A percentile compares a stretch with the other conserved stretches of the same genome.
Evolutionary conservation across 2,888 invertebrate genomes (phyloP).

Genomic region (Tanypteryx hageni): DNA sequence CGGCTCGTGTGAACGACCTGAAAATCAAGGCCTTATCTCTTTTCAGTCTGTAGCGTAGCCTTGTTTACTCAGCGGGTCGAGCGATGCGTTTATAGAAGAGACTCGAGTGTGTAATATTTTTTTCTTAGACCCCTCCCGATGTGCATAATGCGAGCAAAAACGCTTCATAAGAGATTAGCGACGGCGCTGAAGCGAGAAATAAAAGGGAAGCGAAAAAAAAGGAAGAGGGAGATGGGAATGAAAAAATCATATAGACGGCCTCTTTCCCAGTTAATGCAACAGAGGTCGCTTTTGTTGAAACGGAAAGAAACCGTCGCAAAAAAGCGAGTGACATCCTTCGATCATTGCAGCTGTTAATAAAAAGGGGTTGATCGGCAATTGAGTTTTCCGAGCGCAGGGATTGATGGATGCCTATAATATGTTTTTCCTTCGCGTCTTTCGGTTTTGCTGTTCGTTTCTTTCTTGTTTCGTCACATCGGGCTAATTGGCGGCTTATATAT

Average conservation of each 20-base stretch:
- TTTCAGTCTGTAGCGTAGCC: background rate
- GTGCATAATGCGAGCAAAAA: background rate
- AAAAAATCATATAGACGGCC: background rate
- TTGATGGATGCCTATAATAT: background rate
- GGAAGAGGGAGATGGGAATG: background rate
- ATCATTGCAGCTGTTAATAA: background rate
- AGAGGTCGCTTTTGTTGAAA: too few species aligned
- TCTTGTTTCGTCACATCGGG: background rate
- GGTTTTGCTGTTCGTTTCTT: background rate
- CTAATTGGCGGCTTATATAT: background rate
- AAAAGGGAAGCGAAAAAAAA: background rate
- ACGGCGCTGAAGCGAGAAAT: background rate
- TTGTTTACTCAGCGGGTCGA: background rate
- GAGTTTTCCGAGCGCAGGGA: background rate
- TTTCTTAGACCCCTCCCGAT: background rate
- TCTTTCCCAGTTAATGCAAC: background rate
- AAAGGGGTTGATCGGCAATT: background rate
- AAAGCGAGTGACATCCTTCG: background rate
- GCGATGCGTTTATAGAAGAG: background rate
- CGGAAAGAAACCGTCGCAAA: background rate
- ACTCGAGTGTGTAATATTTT: background rate
- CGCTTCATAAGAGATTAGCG: conserved; percentile 21
- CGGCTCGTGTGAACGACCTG: conserved; percentile 9
- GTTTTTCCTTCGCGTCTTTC: too few species aligned
- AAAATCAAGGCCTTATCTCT: conserved; percentile 14